Base-by-base conservation (phyloP, 2,113 vertebrate genomes). In the Aphelocoma coerulescens region DNA sequence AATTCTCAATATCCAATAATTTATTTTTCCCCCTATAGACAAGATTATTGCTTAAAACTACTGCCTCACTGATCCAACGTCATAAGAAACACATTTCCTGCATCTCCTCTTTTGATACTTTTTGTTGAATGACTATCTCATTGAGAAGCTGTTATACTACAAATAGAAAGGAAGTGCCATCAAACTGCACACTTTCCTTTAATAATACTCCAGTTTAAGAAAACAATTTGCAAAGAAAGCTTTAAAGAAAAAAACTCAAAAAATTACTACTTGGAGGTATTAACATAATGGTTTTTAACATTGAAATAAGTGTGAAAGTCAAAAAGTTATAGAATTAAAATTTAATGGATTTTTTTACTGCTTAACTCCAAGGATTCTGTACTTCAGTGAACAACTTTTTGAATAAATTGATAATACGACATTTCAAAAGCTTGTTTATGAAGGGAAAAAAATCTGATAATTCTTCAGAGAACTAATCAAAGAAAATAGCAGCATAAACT, bases 381-480 rank as follows among this genome's bases (percentile, higher is more conserved):
- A 84, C 46, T 39, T 62, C 59, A 73, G 16, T 35, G 35, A 73
- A 59, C 43, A 32, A 81, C 27, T 86, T 94, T 82, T 46, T 49
- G 4, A 93, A 95, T 54, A 84, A 74, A 93, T 7, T 82, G 57
- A 88, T 48, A 94, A 91, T 10, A 52, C 52, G 57, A 32, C 22
- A 91, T 88, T 98, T 96, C 65, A 80, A 69, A 97, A 68, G 24
- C 57, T 91, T 95, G 58, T 91, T 96, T 93, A 85, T 86, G 62
- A 97, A 95, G 33, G 51, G 86, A 58, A 80, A 94, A 49, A 94
- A 82, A 44, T n/a, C 14, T 43, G 43, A 48, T 46, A 74, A 93
- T 85, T 51, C 49, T 89, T 87, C 68, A 83, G 85, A 91, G 49
- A 33, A 94, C 54, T 91, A 94, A 95, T 92, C 95, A 96, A 91